Percentiles rank a stretch among this genome's conserved stretches.
These are phyloP conservation scores for Mesorhabditis spiculigera DNA, from an alignment of 2,888 invertebrate genomes.

Conservation along the genomic window DNA sequence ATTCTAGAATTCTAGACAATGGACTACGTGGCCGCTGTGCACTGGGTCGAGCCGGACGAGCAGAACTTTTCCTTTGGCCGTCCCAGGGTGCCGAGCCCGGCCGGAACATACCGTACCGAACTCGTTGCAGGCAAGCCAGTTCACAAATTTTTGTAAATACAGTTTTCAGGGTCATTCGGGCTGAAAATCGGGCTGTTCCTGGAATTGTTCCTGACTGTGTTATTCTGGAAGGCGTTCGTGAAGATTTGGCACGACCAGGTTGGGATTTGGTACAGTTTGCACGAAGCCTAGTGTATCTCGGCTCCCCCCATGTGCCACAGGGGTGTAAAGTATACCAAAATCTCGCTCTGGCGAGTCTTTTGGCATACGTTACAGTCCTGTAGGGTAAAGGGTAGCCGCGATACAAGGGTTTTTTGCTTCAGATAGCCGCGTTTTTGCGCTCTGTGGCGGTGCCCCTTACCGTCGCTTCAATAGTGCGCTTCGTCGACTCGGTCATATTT, in stretches of 20 bases:
- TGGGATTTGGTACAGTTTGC: neutral
- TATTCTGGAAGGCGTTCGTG: neutral
- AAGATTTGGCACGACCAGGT: neutral
- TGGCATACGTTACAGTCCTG: too few species aligned
- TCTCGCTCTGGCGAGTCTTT: too few species aligned
- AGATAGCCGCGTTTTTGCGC: neutral
- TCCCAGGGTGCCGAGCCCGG: too few species aligned
- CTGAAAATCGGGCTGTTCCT: neutral
- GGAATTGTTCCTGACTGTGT: neutral
- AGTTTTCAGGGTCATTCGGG: neutral
- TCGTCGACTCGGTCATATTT: neutral
- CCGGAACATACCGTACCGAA: neutral
- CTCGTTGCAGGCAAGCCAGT: neutral
- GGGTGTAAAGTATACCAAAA: too few species aligned
- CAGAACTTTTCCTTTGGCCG: neutral
- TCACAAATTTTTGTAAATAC: neutral
- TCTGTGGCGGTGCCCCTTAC: neutral
- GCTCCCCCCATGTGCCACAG: too few species aligned
- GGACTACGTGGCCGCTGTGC: conserved; percentile 3
- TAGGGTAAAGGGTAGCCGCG: too few species aligned
- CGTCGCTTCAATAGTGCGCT: neutral
- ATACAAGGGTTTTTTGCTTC: neutral
- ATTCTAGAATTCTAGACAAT: neutral
- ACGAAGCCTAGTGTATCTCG: too few species aligned
- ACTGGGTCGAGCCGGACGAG: neutral